A percentile compares a stretch with the other conserved stretches of the same genome.
These are phyloP conservation scores for Trichoplusia ni DNA, from an alignment of 1,140 invertebrate species.

Conservation along the genomic window DNA sequence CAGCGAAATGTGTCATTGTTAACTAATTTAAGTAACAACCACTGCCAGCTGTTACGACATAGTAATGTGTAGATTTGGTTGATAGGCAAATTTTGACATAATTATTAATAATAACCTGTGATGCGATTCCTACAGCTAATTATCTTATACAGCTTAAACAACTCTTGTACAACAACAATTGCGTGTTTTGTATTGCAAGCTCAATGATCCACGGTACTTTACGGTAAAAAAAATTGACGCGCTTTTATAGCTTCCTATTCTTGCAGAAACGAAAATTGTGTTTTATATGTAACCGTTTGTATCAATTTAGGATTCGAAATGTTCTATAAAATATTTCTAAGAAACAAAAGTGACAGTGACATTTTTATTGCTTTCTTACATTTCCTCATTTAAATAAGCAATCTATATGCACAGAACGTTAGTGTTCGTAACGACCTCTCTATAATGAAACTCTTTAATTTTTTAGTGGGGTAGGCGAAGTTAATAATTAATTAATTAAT, in stretches of 20 bases:
- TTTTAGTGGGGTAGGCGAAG: conserved; percentile 69
- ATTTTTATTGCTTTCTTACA: conserved; percentile 34
- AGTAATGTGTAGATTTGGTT: conserved; percentile 46
- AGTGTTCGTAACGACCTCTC: conserved; percentile 61
- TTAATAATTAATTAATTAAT: conserved; percentile 79
- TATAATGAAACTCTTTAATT: conserved; percentile 76
- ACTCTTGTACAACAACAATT: too few relatives aligned
- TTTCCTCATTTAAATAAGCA: conserved; percentile 59
- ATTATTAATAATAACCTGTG: conserved; percentile 40
- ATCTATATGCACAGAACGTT: conserved; percentile 69
- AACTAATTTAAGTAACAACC: conserved; percentile 80
- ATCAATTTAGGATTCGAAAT: background rate
- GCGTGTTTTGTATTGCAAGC: conserved; percentile 60
- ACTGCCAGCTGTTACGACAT: conserved; percentile 78
- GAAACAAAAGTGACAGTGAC: conserved; percentile 7
- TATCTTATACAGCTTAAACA: too few relatives aligned
- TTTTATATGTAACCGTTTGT: conserved; percentile 13
- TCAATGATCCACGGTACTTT: conserved; percentile 27
- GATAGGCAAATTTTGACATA: conserved; percentile 47
- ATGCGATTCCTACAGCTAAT: too few relatives aligned
- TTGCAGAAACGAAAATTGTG: background rate
- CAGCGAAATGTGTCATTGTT: conserved; percentile 81
- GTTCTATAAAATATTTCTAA: background rate
- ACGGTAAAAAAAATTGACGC: conserved; percentile 55
- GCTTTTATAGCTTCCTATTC: conserved; percentile 51